Conservation (phyloP, 2,888 invertebrate genomes). For the Lymantria dispar region DNA sequence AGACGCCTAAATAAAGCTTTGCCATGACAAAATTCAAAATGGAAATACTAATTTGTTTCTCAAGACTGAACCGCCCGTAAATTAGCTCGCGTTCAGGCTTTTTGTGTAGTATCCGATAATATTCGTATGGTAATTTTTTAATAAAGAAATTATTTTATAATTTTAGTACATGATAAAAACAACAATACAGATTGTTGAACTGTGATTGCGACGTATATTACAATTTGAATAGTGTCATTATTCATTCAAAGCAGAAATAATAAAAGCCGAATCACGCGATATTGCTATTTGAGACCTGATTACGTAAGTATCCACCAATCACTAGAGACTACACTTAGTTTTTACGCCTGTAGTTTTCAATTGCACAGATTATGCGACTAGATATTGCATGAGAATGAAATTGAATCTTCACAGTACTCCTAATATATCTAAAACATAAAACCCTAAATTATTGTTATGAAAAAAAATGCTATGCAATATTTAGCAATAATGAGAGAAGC, state of each 20-base stretch:
- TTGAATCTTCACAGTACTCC: conserved; percentile 4
- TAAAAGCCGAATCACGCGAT: conserved; percentile 10
- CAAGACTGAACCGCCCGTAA: too few relatives aligned
- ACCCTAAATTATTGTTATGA: not conserved
- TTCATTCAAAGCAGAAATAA: conserved; percentile 4
- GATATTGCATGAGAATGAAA: conserved; percentile 20
- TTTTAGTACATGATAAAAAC: too few relatives aligned
- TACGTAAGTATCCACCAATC: not conserved
- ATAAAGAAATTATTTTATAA: too few relatives aligned
- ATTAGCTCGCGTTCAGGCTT: too few relatives aligned
- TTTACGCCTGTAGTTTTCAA: not conserved
- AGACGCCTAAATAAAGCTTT: too few relatives aligned
- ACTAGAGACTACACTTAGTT: not conserved
- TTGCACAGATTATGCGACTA: conserved; percentile 37
- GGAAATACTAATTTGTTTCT: too few relatives aligned
- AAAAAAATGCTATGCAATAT: not conserved
- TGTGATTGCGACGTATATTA: too few relatives aligned
- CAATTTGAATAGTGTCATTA: too few relatives aligned
- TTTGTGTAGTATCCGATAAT: too few relatives aligned
- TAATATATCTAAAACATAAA: conserved; percentile 6
- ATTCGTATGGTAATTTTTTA: too few relatives aligned
- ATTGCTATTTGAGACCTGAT: conserved; percentile 12
- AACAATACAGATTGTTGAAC: too few relatives aligned
- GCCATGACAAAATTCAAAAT: too few relatives aligned
- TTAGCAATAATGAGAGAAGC: not conserved